phyloP scores from a whole-genome alignment of 2,888 invertebrate genomes.

The Myathropa florea region DNA sequence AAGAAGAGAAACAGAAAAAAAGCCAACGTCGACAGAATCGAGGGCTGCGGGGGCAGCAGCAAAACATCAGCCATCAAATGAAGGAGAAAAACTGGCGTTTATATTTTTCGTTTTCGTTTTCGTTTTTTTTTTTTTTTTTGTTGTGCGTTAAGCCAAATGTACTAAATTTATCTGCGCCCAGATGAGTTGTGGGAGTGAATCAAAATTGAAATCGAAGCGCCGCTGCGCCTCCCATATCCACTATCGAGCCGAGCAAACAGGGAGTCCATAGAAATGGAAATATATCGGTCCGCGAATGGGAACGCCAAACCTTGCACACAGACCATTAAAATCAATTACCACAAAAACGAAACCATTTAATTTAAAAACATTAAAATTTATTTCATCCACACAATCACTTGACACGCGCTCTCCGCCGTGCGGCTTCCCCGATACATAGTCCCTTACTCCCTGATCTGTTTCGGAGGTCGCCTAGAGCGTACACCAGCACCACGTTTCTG shows the following conservation, averaged over 20 bases:
- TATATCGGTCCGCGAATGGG: slow-evolving; percentile 62
- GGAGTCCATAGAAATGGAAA: slow-evolving; percentile 53
- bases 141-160: slow-evolving; percentile 68
- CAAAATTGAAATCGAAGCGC: slow-evolving; percentile 69
- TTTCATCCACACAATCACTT: slow-evolving; percentile 73
- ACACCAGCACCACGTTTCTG: not conserved
- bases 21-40: slow-evolving; percentile 38
- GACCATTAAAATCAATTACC: slow-evolving; percentile 74
- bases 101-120: not conserved
- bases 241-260: not conserved
- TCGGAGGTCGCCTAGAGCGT: slow-evolving; percentile 27
- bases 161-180: slow-evolving; percentile 70
- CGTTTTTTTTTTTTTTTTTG: slow-evolving; percentile 23
- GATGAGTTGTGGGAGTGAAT: slow-evolving; percentile 71
- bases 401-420: slow-evolving; percentile 70
- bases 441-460: not conserved
- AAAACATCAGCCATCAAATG: slow-evolving; percentile 69
- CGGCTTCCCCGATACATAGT: not conserved
- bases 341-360: slow-evolving; percentile 74
- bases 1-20: slow-evolving; percentile 14
- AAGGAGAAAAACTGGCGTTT: slow-evolving; percentile 57
- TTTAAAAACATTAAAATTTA: slow-evolving; percentile 73
- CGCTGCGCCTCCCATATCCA: slow-evolving; percentile 54
- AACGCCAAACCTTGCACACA: slow-evolving; percentile 71
- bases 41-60: slow-evolving; percentile 17